Evolutionary conservation across 1,140 invertebrate species (phyloP), one percentile per base, ranked within the genome.

Genomic region (Rhysida immarginata): DNA sequence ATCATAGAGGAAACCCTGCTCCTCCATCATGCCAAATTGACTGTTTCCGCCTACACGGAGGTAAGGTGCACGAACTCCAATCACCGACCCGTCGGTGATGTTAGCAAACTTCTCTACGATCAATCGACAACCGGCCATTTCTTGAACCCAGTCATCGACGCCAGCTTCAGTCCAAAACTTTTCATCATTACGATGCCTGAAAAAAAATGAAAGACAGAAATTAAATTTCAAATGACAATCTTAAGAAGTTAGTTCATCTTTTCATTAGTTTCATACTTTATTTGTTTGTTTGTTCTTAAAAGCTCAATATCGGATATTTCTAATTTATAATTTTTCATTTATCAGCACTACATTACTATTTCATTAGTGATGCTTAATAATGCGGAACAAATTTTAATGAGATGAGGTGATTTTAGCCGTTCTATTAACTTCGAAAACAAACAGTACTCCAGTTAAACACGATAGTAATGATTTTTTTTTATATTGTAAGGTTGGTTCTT

Each of bases 1-100:
- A 68, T 95, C 90, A 68, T 94, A 95, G 11, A 92, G 83, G 68
- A 94, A 94, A 72, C 87, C 91, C 66, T 93, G 87, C 67, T 94
- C 89, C 54, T 85, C 83, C 87, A 94, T 92, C 87, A 94, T 93
- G 69, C 89, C 84, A 69, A 94, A 93, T 75, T 95, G 89, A 61
- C 87, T 90, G 73, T 94, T 92, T 61, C 92, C 91, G 57, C 92
- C 91, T 0, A 93, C 85, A 21, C 87, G 75, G 3, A 96, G 75
- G 67, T 91, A 92, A 0, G 92, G 92, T 0, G 90, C 88, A 20
- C 92, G 77, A 53, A 94, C 78, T 42, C 87, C 87, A 62, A 89
- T 86, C 58, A 93, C 87, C 11, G 84, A 84, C 58, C 87, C 84
- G 65, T 92, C 87, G 29, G 87, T 88, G 62, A 95, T 89, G 70